Percentiles rank a stretch among this genome's conserved stretches.
phyloP scores from a whole-genome alignment of 2,113 vertebrate genomes.

The Oostethus manadensis region DNA sequence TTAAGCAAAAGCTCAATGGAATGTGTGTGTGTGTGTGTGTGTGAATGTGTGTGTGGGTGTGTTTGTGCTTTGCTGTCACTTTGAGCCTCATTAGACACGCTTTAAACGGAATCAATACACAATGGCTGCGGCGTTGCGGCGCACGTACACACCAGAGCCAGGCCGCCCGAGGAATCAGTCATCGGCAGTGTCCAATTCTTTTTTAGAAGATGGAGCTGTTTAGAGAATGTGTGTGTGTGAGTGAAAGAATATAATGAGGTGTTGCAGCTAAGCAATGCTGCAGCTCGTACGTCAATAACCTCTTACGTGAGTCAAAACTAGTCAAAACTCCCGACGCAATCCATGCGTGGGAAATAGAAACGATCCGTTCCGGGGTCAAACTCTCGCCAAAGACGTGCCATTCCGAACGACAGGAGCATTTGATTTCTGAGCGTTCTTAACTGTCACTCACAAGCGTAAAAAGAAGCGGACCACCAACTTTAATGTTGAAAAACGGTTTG shows the following conservation, averaged over 20 bases:
- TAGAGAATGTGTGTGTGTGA: background rate
- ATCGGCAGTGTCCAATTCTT: slow-evolving; percentile 9
- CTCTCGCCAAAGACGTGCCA: too few relatives aligned
- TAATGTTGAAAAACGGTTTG: too few relatives aligned
- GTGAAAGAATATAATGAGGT: slow-evolving; percentile 2
- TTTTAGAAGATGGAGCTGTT: slow-evolving; percentile 1
- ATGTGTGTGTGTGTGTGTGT: slow-evolving; percentile 1
- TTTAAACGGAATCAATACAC: slow-evolving; percentile 8
- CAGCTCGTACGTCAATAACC: background rate
- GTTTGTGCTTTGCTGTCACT: slow-evolving; percentile 1
- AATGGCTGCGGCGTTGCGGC: background rate
- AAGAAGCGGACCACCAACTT: too few relatives aligned
- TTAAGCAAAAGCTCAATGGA: slow-evolving; percentile 2
- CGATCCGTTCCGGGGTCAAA: too few relatives aligned
- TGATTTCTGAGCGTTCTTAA: too few relatives aligned
- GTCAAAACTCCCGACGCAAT: too few relatives aligned
- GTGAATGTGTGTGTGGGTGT: background rate
- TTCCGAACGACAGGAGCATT: too few relatives aligned
- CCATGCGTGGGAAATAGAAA: too few relatives aligned
- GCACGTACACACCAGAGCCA: background rate
- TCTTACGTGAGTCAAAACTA: background rate
- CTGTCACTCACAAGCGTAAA: too few relatives aligned
- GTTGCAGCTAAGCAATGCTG: background rate
- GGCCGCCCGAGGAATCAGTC: slow-evolving; percentile 4
- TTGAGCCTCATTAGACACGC: slow-evolving; percentile 11